phyloP scores from a whole-genome alignment of 2,113 vertebrate species.

The Micromys minutus region DNA sequence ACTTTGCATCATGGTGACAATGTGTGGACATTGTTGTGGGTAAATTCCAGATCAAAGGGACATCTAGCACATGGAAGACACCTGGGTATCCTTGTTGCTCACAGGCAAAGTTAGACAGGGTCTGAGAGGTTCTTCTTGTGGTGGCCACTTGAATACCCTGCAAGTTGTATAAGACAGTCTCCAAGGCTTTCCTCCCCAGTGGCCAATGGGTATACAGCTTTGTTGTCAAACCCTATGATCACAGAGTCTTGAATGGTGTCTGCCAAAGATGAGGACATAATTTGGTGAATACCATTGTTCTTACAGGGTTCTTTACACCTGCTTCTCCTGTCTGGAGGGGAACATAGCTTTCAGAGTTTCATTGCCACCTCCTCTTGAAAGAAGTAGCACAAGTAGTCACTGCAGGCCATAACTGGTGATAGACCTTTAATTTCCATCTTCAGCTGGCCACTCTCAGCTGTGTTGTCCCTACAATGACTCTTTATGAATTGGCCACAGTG shows the following conservation, averaged over 20 bases:
- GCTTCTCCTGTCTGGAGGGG: neutral
- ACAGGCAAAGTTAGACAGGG: neutral
- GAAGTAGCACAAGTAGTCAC: accelerated
- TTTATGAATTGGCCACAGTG: neutral
- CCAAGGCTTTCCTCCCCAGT: neutral
- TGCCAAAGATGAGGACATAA: accelerated
- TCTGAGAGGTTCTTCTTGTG: no score
- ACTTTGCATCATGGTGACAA: no score
- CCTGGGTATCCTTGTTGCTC: neutral
- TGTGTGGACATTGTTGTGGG: accelerated
- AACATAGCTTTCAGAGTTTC: accelerated
- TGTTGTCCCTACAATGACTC: neutral
- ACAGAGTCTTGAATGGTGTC: neutral
- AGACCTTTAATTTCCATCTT: accelerated
- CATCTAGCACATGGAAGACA: neutral
- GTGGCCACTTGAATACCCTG: neutral
- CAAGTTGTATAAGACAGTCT: no score
- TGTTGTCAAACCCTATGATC: no score
- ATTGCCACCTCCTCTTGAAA: no score
- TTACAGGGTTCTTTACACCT: accelerated
- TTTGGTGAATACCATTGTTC: neutral
- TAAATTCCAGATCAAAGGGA: neutral
- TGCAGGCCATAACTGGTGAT: no score
- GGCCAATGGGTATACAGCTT: accelerated
- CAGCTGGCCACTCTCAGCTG: neutral